Evolutionary conservation across 2,797 vertebrate genomes (phyloP), one percentile per base, ranked within the genome.

Genomic region (Sebastes itinus): DNA sequence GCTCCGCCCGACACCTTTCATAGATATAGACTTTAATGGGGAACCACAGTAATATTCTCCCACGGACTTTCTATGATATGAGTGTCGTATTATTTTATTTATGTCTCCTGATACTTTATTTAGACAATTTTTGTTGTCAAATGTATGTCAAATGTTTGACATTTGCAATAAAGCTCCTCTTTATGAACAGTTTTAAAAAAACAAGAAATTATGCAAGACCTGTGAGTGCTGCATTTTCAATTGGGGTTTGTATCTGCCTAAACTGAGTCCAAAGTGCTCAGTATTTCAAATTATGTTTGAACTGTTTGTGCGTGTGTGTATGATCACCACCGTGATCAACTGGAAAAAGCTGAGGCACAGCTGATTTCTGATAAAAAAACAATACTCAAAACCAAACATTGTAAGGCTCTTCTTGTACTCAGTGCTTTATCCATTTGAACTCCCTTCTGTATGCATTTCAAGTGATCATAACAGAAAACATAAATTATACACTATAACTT

Each of bases 1-100:
- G 61, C 90, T 95, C 28, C 92, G 92, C 4, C 71, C 92, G 1
- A 83, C 92, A 52, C 93, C 94, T n/a, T 72, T 78, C 68, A 90
- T 93, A 67, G 83, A 91, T n/a, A 35, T 94, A 22, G 91, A 94
- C 65, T 12, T 22, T 74, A 72, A 81, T 8, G 77, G 49, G 11
- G 73, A 85, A 72, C 64, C 70, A 18, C 9, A 54, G n/a, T 81
- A 70, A 84, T 23, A 27, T 12, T 58, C 20, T 64, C 33, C 4
- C 23, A 75, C 16, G 33, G 60, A 86, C 72, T 65, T 74, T 78
- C 27, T 38, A 46, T 28, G 5, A 69, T 2, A 25, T 6, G 22
- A 33, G 18, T 28, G 22, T 69, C 30, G 1, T 55, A 2, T 60
- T 32, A 42, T 2, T 32, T 20, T 67, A 25, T 72, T 35, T 60